Percentiles rank a stretch among this genome's conserved stretches.
Evolutionary conservation across 1,140 invertebrate genomes (phyloP).

Genomic region (Gryllus bimaculatus): DNA sequence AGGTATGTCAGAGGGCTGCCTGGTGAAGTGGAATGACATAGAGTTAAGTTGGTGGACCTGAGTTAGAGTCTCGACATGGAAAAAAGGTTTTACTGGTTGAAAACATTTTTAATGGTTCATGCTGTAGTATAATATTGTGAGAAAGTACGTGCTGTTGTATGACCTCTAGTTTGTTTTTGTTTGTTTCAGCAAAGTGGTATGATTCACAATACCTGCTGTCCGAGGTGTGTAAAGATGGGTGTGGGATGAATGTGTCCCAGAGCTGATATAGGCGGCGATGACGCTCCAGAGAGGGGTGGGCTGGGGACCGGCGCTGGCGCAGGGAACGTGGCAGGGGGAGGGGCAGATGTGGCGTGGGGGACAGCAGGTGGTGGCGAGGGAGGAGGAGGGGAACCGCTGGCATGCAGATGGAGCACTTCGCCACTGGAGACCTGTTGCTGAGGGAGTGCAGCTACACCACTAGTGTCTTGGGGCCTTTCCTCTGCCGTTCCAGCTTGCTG

Average conservation of each 20-base stretch:
- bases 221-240: constrained; percentile 15
- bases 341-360: not conserved
- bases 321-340: not conserved
- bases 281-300: not conserved
- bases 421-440: not conserved
- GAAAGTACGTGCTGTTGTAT: too few species aligned
- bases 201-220: constrained; percentile 12
- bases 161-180: too few species aligned
- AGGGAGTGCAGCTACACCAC: not conserved
- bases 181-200: too few species aligned
- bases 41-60: too few species aligned
- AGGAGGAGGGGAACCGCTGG: not conserved
- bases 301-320: not conserved
- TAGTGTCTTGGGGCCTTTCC: not conserved
- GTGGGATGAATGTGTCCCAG: not conserved
- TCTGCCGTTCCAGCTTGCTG: not conserved
- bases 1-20: too few species aligned
- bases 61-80: not conserved
- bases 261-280: constrained; percentile 13
- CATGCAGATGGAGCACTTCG: not conserved
- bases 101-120: not conserved
- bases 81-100: not conserved
- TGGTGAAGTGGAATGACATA: too few species aligned
- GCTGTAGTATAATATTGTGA: not conserved
- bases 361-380: not conserved